phyloP scores from a whole-genome alignment of 2,888 invertebrate species.

The Aphrophora alni region DNA sequence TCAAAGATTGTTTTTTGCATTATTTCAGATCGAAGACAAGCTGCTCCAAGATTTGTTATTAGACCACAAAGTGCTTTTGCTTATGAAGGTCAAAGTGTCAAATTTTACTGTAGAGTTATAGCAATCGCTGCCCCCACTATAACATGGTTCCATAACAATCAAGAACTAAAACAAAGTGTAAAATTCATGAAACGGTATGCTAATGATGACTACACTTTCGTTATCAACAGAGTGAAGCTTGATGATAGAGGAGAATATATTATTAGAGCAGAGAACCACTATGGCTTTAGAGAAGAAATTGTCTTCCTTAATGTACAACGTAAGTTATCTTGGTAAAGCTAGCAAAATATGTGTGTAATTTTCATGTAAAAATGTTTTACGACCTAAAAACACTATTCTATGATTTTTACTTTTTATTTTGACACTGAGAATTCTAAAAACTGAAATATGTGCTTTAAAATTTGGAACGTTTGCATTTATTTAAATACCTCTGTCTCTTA shows the following conservation, averaged over 20 bases:
- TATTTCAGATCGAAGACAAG: conserved; percentile 88
- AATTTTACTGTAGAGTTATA: conserved; percentile 96
- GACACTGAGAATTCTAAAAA: too few relatives aligned
- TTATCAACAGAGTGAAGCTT: conserved; percentile 93
- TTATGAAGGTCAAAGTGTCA: conserved; percentile 96
- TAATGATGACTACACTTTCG: conserved; percentile 96
- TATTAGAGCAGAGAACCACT: conserved; percentile 95
- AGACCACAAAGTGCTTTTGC: conserved; percentile 95
- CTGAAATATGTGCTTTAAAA: too few relatives aligned
- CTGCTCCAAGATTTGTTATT: conserved; percentile 97
- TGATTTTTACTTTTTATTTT: too few relatives aligned
- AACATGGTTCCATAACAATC: conserved; percentile 94
- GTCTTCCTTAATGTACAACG: conserved; percentile 97
- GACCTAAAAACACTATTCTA: too few relatives aligned
- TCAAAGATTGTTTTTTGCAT: too few relatives aligned
- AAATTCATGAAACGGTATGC: conserved; percentile 99
- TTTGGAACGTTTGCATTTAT: too few relatives aligned
- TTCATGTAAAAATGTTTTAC: too few relatives aligned
- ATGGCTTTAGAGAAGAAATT: conserved; percentile 93
- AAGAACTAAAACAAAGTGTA: conserved; percentile 93
- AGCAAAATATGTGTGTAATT: too few relatives aligned
- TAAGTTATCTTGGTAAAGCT: conserved; percentile 66
- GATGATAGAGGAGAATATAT: conserved; percentile 98
- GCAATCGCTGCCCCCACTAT: conserved; percentile 93
- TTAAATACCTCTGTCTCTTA: too few relatives aligned